Conservation (phyloP, 1,140 invertebrate genomes). For the Aphelinus atriplicis region DNA sequence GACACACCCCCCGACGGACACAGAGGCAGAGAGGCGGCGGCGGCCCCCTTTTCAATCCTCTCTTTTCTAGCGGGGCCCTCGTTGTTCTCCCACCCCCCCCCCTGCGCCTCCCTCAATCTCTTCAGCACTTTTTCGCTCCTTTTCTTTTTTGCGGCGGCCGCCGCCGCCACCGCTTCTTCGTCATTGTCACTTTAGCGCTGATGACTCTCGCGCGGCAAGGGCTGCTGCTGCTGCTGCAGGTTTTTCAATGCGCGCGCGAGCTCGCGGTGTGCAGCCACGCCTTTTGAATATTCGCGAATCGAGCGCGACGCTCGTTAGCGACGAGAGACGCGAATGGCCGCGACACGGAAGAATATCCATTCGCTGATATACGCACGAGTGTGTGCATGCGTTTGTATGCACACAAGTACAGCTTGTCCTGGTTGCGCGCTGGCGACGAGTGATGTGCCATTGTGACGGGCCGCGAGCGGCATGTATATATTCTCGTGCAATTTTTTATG, state of each 20-base stretch:
- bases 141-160: neutral
- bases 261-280: neutral
- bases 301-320: slow-evolving; percentile 48
- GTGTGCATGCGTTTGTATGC: too few species aligned
- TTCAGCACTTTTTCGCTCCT: neutral
- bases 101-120: neutral
- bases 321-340: neutral
- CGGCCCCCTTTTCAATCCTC: slow-evolving; percentile 41
- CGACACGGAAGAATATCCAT: neutral
- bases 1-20: slow-evolving; percentile 49
- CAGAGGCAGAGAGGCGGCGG: too few species aligned
- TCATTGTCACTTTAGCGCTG: slow-evolving; percentile 37
- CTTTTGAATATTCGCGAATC: slow-evolving; percentile 50
- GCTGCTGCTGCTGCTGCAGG: neutral
- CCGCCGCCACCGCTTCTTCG: slow-evolving; percentile 29
- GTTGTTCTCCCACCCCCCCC: neutral
- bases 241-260: slow-evolving; percentile 12
- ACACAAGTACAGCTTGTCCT: too few species aligned
- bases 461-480: slow-evolving; percentile 6
- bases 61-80: slow-evolving; percentile 15
- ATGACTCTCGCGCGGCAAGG: slow-evolving; percentile 24
- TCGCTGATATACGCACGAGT: neutral
- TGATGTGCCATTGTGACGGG: slow-evolving; percentile 16
- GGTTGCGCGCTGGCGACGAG: neutral
- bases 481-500: neutral